Evolutionary conservation across 2,113 vertebrate genomes (phyloP), one percentile per base, ranked within the genome.

Genomic region (Glaucidium brasilianum): DNA sequence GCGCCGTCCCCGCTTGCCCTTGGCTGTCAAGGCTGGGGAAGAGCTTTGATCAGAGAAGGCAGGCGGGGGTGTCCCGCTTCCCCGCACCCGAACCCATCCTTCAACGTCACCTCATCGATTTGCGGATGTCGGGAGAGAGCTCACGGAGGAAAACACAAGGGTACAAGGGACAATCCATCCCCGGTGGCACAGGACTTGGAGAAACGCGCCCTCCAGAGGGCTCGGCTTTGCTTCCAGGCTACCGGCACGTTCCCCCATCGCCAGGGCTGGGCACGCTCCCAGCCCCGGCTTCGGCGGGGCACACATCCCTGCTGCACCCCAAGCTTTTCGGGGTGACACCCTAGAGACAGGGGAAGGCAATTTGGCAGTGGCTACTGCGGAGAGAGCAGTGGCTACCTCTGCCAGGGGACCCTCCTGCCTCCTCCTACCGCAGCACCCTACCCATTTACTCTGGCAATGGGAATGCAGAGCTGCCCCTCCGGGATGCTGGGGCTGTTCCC

Each of bases 91-190:
- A 96, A 73, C 80, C 95, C 98, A 98, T 98, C 97, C 97, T 97
- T 99, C 98, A 98, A 86, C 79, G 96, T 98, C 99, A 98, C 96
- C 93, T 96, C 98, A 97, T 97, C 94, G 98, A 98, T 98, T 90
- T 11, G 90, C 95, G 64, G 75, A 32, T 43, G 95, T 77, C 34
- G 1, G 81, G 66, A 60, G 85, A 67, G 76, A 66, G 73, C 68
- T 16, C 43, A 45, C 43, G 8, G 52, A 43, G 87, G 12, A 50
- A 52, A 37, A 58, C 45, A 34, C 69, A 2, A 12, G 88, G 71
- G 55, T 21, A 5, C 3, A 11, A 74, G 87, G 89, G 89, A 74
- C 89, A 60, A 96, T 87, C 95, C 5, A 76, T 94, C 94, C 82
- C 14, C 2, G 15, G 78, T 17, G 91, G 81, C 92, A 58, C 89